Base-by-base conservation (phyloP, 2,888 invertebrate genomes). In the Himalopsyche tibetana region DNA sequence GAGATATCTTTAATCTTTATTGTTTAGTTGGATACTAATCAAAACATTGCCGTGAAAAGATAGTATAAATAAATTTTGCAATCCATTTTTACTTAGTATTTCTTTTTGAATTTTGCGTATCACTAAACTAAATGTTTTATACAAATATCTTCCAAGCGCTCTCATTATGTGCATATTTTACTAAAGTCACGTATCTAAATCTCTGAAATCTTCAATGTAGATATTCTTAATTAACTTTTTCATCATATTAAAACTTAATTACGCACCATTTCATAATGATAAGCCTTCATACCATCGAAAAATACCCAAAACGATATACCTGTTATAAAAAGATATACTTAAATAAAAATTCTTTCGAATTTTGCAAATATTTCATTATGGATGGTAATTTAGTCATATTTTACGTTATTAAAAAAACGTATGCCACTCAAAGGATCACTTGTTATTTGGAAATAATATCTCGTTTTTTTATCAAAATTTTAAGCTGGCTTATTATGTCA, bases 161-260 rank as follows among this genome's bases (percentile, higher is more conserved):
- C 15, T 63, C 63, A 28, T 19, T 63, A 9, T 63, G 63, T 63
- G 28, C 28, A 63, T 63, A 63, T 19, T 63, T 63, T 63, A 63
- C 19, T 63, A 63, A 63, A 63, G 63, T 28, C 19, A 63, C 28
- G 28, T 28, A 19, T 63, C 63, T 19, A 19, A 19, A 5, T 63
- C 63, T 19, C 8, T 63, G 63, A 19, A 63, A 19, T 11, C 19
- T 63, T 63, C 19, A 19, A 19, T 19, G 28, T 19, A 63, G 28
- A 28, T 19, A 19, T 63, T 63, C 28, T 9, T 63, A 63, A 63
- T 63, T 63, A 63, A 63, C 63, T 63, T 63, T 63, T 63, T 63
- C 63, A 63, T 63, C n/a, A 63, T 63, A 63, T 63, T 63, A 63
- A 19, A 63, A 63, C n/a, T 63, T 19, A 19, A 63, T 19, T 63